These are phyloP conservation scores for Notodonta dromedarius DNA, from an alignment of 2,888 invertebrate genomes.

Conservation along the genomic window DNA sequence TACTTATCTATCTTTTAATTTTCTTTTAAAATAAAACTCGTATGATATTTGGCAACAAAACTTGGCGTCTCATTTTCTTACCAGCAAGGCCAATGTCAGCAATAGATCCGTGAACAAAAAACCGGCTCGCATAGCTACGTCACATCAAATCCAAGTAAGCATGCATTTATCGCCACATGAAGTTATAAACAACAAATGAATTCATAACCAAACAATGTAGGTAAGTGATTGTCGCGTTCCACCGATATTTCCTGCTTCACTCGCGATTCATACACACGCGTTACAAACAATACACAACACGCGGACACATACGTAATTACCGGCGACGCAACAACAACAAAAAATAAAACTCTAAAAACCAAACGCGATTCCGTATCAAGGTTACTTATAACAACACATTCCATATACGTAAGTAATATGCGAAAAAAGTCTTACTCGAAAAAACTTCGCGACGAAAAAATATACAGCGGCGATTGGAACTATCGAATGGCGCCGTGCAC, in stretches of 20 bases:
- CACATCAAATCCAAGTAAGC: conserved; percentile 67
- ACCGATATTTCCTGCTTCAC: conserved; percentile 60
- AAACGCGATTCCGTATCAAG: conserved; percentile 57
- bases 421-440: conserved; percentile 50
- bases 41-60: conserved; percentile 31
- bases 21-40: conserved; percentile 9
- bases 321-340: conserved; percentile 48
- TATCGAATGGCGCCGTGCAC: conserved; percentile 55
- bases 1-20: too few relatives aligned
- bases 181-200: conserved; percentile 37
- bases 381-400: conserved; percentile 76
- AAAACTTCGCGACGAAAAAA: conserved; percentile 55
- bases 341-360: conserved; percentile 55
- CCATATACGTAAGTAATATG: conserved; percentile 54
- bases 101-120: conserved; percentile 70
- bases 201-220: conserved; percentile 39
- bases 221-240: conserved; percentile 51
- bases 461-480: conserved; percentile 42
- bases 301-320: conserved; percentile 56
- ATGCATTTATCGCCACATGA: conserved; percentile 57
- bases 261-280: conserved; percentile 53
- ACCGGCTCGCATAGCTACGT: conserved; percentile 64
- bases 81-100: conserved; percentile 70
- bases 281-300: conserved; percentile 55
- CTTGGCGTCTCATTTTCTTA: conserved; percentile 54